Base-by-base conservation (phyloP, 2,797 vertebrate genomes). In the Gouania willdenowi region DNA sequence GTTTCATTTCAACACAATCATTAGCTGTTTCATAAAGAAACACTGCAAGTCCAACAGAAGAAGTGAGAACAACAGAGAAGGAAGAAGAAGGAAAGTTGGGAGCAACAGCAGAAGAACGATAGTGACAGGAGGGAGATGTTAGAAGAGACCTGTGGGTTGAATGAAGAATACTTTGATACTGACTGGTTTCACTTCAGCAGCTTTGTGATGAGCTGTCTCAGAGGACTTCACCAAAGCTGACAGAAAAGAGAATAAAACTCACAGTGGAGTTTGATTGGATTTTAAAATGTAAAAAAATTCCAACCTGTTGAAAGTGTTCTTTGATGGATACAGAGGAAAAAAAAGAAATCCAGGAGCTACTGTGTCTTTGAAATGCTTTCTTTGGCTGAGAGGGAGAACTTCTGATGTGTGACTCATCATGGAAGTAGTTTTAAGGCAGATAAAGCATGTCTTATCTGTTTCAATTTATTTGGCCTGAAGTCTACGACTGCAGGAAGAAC, bases 241-340 rank as follows among this genome's bases (percentile, higher is more conserved):
- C 52, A 71, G n/a, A n/a, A 48, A 21, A 10, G 18, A 66, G 60
- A 61, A 53, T 47, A 21, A 63, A 73, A 70, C 71, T 48, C 40
- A 55, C 43, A 29, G 34, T 28, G 35, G 30, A 32, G 39, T 35
- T 62, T 62, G 45, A 26, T 6, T 46, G 35, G 30, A 11, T 11
- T 51, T 62, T 60, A 37, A 66, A 58, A 47, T 31, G 31, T 58
- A 39, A 55, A 65, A 46, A 41, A 16, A 48, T 26, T n/a, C n/a
- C 47, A 17, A 66, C 41, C 39, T 44, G 28, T 31, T 25, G 47
- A 30, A 38, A 46, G 32, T 19, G 3, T 28, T 44, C 41, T 67
- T 54, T 77, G 53, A 70, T 68, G 39, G 37, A 69, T 55, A 66
- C 20, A 1, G 10, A 31, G 13, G 16, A 54, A 50, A 32, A n/a